These are phyloP conservation scores for Naja naja DNA, from an alignment of 2,113 vertebrate genomes.

Conservation along the genomic window DNA sequence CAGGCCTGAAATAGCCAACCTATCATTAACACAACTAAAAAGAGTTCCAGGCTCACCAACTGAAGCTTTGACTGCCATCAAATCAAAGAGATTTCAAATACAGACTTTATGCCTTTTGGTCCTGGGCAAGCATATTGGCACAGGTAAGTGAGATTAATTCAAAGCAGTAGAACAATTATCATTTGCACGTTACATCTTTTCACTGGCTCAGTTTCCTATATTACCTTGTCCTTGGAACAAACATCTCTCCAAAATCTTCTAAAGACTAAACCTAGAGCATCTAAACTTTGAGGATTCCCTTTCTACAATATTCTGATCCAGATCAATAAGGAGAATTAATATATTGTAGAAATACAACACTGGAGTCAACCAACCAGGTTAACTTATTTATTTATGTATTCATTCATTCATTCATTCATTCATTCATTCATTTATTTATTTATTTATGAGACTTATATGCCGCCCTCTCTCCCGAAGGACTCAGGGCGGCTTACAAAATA, in stretches of 20 bases:
- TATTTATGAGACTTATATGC: no score
- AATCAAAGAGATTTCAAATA: constrained; percentile 9
- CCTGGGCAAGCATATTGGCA: not conserved
- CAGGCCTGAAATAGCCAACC: constrained; percentile 5
- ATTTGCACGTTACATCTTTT: not conserved
- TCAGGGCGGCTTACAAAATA: no score
- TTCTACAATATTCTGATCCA: not conserved
- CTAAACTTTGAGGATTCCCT: not conserved
- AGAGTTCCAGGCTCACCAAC: not conserved
- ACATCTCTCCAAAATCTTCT: not conserved
- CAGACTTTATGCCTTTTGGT: constrained; percentile 1
- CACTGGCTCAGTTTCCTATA: not conserved
- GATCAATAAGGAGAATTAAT: not conserved
- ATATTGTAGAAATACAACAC: not conserved
- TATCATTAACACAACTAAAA: constrained; percentile 31
- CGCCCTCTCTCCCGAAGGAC: no score
- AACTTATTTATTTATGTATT: no score
- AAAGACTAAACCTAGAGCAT: not conserved
- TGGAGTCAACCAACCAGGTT: not conserved
- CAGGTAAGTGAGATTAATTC: not conserved
- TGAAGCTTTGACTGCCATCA: constrained; percentile 23
- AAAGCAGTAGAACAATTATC: not conserved
- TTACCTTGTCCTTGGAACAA: not conserved
- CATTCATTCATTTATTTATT: no score
- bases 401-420: no score